phyloP scores from a whole-genome alignment of 1,140 invertebrate genomes.

The Palaemon carinicauda region DNA sequence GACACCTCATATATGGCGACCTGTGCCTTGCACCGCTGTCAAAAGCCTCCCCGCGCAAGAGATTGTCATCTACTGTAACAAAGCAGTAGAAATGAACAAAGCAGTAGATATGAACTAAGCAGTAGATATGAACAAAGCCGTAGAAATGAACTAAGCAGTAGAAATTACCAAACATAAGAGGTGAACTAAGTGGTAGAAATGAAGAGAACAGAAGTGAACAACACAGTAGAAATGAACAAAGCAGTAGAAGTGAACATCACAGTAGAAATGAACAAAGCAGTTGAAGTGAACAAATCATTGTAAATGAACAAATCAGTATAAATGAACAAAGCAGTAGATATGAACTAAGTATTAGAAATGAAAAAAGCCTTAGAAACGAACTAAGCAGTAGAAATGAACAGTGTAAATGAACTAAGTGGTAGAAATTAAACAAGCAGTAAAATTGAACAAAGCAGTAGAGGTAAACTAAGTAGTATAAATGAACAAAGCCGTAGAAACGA shows the following conservation, averaged over 20 bases:
- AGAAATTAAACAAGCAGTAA: background rate
- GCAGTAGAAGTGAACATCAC: background rate
- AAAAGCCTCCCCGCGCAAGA: too few species aligned
- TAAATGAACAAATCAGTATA: background rate
- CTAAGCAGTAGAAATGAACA: background rate
- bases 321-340: background rate
- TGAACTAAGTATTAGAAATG: background rate
- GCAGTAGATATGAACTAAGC: too few species aligned
- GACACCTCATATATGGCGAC: too few species aligned
- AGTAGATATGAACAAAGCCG: too few species aligned
- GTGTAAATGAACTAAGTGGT: background rate
- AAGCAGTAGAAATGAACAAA: too few species aligned
- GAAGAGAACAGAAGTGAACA: background rate
- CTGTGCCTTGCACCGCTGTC: too few species aligned
- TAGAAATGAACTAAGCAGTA: too few species aligned
- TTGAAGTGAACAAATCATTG: background rate
- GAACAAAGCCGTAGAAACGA: background rate
- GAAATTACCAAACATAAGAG: too few species aligned
- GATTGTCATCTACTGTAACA: too few species aligned
- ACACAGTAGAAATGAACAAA: background rate
- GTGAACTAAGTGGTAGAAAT: background rate
- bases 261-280: background rate
- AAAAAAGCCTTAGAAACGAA: background rate
- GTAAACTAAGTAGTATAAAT: background rate
- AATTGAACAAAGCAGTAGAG: background rate